Evolutionary conservation across 2,113 vertebrate species (phyloP).

Genomic region (Zosterops japonicus): DNA sequence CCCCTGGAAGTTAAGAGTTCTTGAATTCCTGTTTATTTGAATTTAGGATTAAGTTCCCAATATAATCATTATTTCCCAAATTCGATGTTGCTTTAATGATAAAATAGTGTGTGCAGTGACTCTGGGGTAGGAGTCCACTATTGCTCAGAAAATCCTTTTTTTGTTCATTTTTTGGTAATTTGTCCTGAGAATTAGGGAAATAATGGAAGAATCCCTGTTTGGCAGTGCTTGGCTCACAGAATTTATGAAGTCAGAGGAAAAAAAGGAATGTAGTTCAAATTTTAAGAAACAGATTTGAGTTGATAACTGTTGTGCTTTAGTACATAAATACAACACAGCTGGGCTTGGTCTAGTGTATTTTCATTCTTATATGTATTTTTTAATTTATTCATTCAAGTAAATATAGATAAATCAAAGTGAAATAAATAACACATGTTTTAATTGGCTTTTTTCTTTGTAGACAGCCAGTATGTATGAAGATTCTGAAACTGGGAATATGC

Average conservation of each 20-base stretch:
- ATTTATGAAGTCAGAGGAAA: background rate
- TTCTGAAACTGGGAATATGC: constrained; percentile 88
- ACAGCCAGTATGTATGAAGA: constrained; percentile 75
- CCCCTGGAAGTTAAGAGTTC: background rate
- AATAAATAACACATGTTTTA: background rate
- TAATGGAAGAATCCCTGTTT: background rate
- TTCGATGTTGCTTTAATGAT: background rate
- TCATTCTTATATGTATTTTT: background rate
- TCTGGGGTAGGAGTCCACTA: background rate
- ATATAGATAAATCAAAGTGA: background rate
- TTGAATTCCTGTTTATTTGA: background rate
- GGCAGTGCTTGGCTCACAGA: background rate
- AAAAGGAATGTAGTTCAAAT: background rate
- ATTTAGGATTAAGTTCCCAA: background rate
- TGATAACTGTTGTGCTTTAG: background rate
- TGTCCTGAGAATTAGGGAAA: background rate
- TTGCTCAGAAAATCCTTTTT: background rate
- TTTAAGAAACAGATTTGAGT: background rate
- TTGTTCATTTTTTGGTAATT: background rate
- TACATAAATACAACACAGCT: background rate
- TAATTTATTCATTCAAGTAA: background rate
- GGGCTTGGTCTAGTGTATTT: background rate
- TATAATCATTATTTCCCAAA: background rate
- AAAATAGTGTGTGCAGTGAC: background rate
- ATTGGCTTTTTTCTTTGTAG: constrained; percentile 62